Base-by-base conservation (phyloP, 2,888 invertebrate species). In the Napeogenes inachia region DNA sequence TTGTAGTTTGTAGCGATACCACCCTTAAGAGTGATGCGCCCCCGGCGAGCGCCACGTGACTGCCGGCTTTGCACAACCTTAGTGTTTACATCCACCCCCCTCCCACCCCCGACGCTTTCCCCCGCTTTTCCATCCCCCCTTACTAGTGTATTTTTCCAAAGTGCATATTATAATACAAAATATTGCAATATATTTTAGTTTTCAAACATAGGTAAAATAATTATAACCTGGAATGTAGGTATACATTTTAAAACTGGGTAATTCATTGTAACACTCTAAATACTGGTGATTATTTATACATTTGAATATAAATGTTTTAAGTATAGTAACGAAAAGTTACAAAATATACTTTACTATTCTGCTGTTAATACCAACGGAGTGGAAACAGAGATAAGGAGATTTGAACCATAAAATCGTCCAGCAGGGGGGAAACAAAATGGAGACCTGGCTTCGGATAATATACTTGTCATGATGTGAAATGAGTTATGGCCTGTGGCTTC, bases 41-140 rank as follows among this genome's bases (percentile, higher is more conserved):
- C 89, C 88, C 87, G 89, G 86, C 86, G 75, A 80, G 84, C 89
- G 82, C 87, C 89, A 90, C 89, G 89, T 90, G 89, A 90, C 89
- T 90, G 90, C 86, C 87, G 87, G 82, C 77, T 73, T 76, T 74
- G 76, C 79, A 73, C 75, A 78, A 77, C 78, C 85, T 86, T 85
- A 84, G 84, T 89, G 89, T 89, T 89, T 88, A 89, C 89, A 87
- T 80, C 85, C 76, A 75, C 72, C 77, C 72, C 68, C 72, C 70
- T 72, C 68, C 72, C 70, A 69, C 75, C 70, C 70, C 70, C 72
- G 60, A 72, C 72, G 68, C 70, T 66, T 70, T 73, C 74, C 75
- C 70, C 72, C 67, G 65, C 71, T 67, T 68, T 59, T 72, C 73
- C 71, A 74, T 71, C 71, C 68, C 73, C 74, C 66, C 71, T 70